Evolutionary conservation across 2,113 vertebrate species (phyloP), one percentile per base, ranked within the genome.

Genomic region (Tetrao urogallus): DNA sequence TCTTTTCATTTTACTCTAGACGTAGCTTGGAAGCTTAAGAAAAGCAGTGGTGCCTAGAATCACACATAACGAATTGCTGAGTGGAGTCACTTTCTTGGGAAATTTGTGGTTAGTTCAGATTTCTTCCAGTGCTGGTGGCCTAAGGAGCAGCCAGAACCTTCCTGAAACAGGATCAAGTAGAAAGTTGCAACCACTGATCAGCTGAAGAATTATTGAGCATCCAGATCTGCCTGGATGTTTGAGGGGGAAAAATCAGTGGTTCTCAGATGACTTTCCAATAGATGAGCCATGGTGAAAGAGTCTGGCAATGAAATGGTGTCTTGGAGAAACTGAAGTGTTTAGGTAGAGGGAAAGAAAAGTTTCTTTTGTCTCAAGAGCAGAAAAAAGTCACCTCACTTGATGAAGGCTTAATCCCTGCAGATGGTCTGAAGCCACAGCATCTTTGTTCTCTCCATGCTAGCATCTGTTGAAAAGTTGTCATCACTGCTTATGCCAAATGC

Each of bases 351-450:
- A 91, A 88, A 90, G 32, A 79, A 66, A 90, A 34, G 69, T 90
- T 83, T 15, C 60, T 63, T 94, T 96, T 96, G 94, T 96, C 75
- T 94, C 61, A 21, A 27, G 80, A 92, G 77, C 66, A 95, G 83
- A 74, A 89, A 90, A 90, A 90, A 90, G 80, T 81, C 89, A 79
- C 70, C 18, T 14, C 60, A 82, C 7, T 81, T 27, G 88, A 73
- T 95, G 94, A 94, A 92, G 92, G 64, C 50, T 96, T 95, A 97
- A 97, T 94, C 94, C 93, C 77, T 82, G 90, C 88, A 94, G 91
- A 95, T 89, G 89, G 87, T 86, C 77, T 74, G 81, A 54, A 93
- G 88, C 91, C 78, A 70, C 75, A 82, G 84, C 86, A 89, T 64
- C 91, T 95, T 95, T 90, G 91, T 94, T 93, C 63, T 71, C 82